phyloP scores from a whole-genome alignment of 1,140 invertebrate species.

The Fopius arisanus region DNA sequence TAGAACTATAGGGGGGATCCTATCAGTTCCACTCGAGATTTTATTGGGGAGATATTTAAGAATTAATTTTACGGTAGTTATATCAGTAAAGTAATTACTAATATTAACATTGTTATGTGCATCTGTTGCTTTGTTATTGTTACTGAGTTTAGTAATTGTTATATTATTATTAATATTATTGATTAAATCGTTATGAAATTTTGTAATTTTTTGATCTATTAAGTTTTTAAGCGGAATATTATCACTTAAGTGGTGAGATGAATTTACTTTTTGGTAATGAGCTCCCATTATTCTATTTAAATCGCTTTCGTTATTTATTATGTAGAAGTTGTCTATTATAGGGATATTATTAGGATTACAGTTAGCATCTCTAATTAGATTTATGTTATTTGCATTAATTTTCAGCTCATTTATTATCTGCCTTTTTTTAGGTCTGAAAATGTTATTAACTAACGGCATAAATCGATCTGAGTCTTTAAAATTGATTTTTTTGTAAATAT shows the following conservation, averaged over 20 bases:
- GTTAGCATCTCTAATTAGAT: too few species aligned
- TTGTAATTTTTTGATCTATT: not conserved
- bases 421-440: too few species aligned
- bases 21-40: not conserved
- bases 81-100: not conserved
- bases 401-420: too few species aligned
- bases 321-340: not conserved
- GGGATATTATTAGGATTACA: not conserved
- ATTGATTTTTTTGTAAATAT: too few species aligned
- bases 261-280: not conserved
- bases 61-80: not conserved
- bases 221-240: not conserved
- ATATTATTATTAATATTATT: not conserved
- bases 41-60: not conserved
- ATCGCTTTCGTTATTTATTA: not conserved
- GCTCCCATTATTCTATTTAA: not conserved
- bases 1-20: not conserved
- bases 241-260: not conserved
- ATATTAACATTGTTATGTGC: not conserved
- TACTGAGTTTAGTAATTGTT: not conserved
- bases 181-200: not conserved
- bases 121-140: not conserved
- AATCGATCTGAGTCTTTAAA: too few species aligned
- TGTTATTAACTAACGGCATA: too few species aligned
- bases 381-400: too few species aligned